phyloP scores from a whole-genome alignment of 1,140 invertebrate species.

The Bombus waltoni region DNA sequence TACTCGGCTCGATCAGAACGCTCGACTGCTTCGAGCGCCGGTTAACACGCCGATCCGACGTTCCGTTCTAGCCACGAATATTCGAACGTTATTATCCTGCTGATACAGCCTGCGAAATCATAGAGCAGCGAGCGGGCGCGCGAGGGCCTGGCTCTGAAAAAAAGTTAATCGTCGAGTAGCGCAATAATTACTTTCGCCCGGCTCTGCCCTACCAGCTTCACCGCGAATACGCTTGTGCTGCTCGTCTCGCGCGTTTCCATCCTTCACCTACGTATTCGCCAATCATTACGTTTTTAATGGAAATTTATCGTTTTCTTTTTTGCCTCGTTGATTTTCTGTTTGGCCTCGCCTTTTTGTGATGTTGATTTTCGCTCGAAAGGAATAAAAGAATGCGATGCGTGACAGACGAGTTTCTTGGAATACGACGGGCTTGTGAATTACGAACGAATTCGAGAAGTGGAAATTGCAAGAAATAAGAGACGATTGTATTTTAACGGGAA shows the following conservation, averaged over 20 bases:
- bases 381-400: too few species aligned
- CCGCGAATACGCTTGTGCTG: neutral
- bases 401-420: too few species aligned
- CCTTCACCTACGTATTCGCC: too few species aligned
- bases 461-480: too few species aligned
- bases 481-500: too few species aligned
- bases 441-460: too few species aligned
- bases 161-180: constrained; percentile 76
- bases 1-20: neutral
- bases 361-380: neutral
- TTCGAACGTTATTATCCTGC: constrained; percentile 74
- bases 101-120: constrained; percentile 75
- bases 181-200: constrained; percentile 73
- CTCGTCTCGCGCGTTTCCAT: neutral
- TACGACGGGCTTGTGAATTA: too few species aligned
- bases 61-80: constrained; percentile 22
- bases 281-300: neutral
- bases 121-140: constrained; percentile 70
- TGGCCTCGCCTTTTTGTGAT: neutral
- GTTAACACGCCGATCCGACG: constrained; percentile 15
- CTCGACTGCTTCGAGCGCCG: neutral
- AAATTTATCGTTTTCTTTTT: neutral
- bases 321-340: too few species aligned
- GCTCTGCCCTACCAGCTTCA: neutral
- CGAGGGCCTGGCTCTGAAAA: constrained; percentile 67